Conservation (phyloP, 1,140 invertebrate species). For the Nomia melanderi region DNA sequence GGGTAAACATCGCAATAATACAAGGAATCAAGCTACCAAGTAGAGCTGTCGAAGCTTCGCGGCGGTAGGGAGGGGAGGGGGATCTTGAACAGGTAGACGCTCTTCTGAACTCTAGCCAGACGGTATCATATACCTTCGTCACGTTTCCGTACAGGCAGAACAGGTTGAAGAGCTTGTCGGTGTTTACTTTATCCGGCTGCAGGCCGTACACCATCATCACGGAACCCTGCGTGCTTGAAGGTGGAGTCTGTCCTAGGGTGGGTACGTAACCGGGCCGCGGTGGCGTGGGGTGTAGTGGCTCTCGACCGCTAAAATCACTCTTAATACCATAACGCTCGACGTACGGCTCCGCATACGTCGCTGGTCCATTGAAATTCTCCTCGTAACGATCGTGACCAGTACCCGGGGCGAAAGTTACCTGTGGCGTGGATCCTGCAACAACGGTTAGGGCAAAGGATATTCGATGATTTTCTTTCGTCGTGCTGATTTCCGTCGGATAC, state of each 20-base stretch:
- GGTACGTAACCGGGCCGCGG: constrained; percentile 79
- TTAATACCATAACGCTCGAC: constrained; percentile 80
- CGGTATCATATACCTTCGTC: constrained; percentile 86
- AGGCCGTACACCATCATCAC: constrained; percentile 99
- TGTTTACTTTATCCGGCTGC: constrained; percentile 95
- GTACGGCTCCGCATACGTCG: constrained; percentile 80
- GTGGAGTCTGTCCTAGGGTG: constrained; percentile 78
- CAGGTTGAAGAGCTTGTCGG: constrained; percentile 98
- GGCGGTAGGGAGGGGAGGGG: too few species aligned
- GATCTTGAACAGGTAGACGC: neutral
- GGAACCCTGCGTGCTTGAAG: constrained; percentile 85
- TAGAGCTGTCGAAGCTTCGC: too few species aligned
- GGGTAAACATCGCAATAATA: too few species aligned
- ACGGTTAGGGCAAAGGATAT: neutral
- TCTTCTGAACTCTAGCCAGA: neutral
- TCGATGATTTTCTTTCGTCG: neutral
- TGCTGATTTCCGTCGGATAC: neutral
- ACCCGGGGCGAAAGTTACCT: constrained; percentile 75
- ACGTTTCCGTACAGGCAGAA: constrained; percentile 99
- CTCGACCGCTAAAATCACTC: constrained; percentile 78
- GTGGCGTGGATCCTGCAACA: constrained; percentile 73
- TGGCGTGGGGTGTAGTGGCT: constrained; percentile 79
- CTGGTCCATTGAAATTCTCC: constrained; percentile 80
- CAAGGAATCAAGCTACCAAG: too few species aligned
- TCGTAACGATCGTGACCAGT: constrained; percentile 80